Percentiles rank a stretch among this genome's conserved stretches.
phyloP scores from a whole-genome alignment of 2,888 invertebrate genomes.

The Agrotis segetum region DNA sequence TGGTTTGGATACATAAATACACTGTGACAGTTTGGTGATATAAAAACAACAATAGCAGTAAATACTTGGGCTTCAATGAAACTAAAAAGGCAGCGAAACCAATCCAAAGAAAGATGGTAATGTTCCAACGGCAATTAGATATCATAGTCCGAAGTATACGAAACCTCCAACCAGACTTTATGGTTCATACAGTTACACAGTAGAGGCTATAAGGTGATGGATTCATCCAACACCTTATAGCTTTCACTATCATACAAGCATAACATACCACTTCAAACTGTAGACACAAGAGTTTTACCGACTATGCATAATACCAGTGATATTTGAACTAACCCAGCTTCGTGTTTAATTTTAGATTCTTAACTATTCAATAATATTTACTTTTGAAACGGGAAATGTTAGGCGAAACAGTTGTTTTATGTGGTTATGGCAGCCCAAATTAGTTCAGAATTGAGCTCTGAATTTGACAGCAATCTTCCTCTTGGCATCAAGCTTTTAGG shows the following conservation, averaged over 20 bases:
- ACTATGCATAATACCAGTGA: constrained; percentile 31
- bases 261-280: constrained; percentile 20
- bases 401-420: constrained; percentile 8
- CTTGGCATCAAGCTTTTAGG: no score
- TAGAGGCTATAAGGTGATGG: no score
- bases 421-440: no score
- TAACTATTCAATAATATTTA: constrained; percentile 8
- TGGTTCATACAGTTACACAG: no score
- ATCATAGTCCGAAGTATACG: not conserved
- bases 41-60: no score
- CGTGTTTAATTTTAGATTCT: constrained; percentile 18
- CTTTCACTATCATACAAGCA: constrained; percentile 27
- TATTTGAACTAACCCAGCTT: constrained; percentile 39
- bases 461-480: not conserved
- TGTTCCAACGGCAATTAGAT: not conserved
- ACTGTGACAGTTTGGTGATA: no score
- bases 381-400: constrained; percentile 13
- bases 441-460: not conserved
- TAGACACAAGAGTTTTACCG: constrained; percentile 40
- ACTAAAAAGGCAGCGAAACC: not conserved
- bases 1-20: no score
- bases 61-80: not conserved
- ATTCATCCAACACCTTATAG: not conserved
- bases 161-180: not conserved
- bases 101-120: not conserved